These are phyloP conservation scores for Lutjanus erythropterus DNA, from an alignment of 2,113 vertebrate genomes.

Conservation along the genomic window DNA sequence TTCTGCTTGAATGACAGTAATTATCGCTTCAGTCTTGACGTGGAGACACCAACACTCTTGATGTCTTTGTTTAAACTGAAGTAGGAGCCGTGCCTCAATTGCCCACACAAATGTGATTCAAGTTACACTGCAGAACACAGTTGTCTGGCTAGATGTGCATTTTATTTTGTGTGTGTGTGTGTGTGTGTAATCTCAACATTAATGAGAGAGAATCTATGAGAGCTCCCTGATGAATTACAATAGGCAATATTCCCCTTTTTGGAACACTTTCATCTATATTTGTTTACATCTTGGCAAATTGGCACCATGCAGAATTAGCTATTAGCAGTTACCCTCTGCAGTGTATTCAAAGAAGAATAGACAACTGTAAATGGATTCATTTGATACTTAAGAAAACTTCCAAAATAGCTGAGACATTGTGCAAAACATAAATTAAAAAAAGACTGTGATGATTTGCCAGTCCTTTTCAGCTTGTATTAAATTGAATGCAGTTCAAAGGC, in stretches of 20 bases:
- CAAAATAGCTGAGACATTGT: no score
- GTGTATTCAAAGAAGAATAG: background rate
- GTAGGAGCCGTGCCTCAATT: slow-evolving; percentile 41
- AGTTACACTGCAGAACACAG: slow-evolving; percentile 1
- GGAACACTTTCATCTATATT: background rate
- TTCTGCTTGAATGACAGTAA: slow-evolving; percentile 79
- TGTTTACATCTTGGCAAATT: background rate
- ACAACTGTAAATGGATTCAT: background rate
- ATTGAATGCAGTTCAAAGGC: no score
- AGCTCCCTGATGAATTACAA: background rate
- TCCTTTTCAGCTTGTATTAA: no score
- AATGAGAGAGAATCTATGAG: background rate
- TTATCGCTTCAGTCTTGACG: slow-evolving; percentile 72
- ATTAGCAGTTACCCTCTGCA: background rate
- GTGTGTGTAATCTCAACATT: background rate
- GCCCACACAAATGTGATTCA: slow-evolving; percentile 40
- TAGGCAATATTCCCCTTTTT: background rate
- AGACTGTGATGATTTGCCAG: no score
- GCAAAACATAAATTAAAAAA: no score
- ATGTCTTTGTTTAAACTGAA: slow-evolving; percentile 72
- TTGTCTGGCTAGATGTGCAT: background rate
- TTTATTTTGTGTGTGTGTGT: background rate
- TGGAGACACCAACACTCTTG: slow-evolving; percentile 60
- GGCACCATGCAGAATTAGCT: background rate
- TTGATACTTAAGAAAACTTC: background rate